Base-by-base conservation (phyloP, 2,888 invertebrate species). In the Dasysyrphus albostriatus region DNA sequence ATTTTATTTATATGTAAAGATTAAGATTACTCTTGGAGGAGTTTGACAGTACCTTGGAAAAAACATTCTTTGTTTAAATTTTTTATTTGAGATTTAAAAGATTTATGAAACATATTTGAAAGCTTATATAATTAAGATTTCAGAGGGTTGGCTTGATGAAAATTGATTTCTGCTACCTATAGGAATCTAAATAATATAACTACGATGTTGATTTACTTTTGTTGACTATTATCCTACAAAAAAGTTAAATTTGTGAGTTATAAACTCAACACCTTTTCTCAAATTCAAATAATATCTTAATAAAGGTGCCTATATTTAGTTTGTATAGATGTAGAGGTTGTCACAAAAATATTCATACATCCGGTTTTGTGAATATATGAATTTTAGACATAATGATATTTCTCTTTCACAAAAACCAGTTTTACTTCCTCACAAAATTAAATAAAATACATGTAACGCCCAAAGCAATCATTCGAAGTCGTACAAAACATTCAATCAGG, bases 401-500 rank as follows among this genome's bases (percentile, higher is more conserved):
- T 16, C 7, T 6, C 37, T 67, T 56, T 54, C 32, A 19, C 34
- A 51, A 59, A 74, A 75, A 81, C 74, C 67, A 51, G 69, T 75
- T 75, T 74, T 14, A 54, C 59, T 54, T 69, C 42, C 59, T 58
- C 14, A 14, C 9, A 14, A 70, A 81, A 70, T 58, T 5, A 63
- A 42, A 63, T 10, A 42, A 19, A 19, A 19, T 9, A 29, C 39
- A 65, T 29, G 19, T 42, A 59, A 75, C 72, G 70, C 72, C 77
- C 65, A 69, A 70, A 49, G 67, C 37, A 37, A 16, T 10, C n/a
- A 54, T 56, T 54, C 47, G 56, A 63, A 14, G 44, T 65, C 39
- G 54, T 56, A 39, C 10, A 56, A 32, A 19, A 65, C 56, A 82
- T 51, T 72, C 63, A 82, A 82, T 76, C 76, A 70, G 82, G 72